A percentile compares a stretch with the other conserved stretches of the same genome.
These are phyloP conservation scores for Dicycla oo DNA, from an alignment of 2,888 invertebrate species.

Conservation along the genomic window DNA sequence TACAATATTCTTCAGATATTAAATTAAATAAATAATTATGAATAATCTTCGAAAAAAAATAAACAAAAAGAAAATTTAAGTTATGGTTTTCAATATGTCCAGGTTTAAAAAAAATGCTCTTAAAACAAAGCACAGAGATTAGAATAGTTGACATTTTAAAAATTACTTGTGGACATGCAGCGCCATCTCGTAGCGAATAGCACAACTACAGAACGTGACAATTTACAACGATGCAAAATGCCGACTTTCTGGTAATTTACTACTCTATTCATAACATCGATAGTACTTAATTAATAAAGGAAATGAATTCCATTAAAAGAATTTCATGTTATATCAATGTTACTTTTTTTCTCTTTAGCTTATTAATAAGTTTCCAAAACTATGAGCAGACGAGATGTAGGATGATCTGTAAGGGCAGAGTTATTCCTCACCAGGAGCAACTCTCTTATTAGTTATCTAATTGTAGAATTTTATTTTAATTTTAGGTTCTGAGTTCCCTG, in stretches of 20 bases:
- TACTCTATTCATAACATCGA: no score
- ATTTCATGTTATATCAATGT: background rate
- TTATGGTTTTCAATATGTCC: background rate
- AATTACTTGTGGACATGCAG: conserved; percentile 6
- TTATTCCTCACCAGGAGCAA: no score
- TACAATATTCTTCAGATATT: background rate
- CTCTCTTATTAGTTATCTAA: no score
- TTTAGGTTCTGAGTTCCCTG: no score
- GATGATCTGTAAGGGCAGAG: no score
- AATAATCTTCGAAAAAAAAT: no score
- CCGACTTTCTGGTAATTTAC: background rate
- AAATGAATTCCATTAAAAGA: background rate
- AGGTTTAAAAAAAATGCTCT: no score
- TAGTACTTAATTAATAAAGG: background rate
- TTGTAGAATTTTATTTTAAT: no score
- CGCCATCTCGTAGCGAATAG: conserved; percentile 85
- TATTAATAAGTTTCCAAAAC: no score
- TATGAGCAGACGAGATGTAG: no score
- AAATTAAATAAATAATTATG: background rate
- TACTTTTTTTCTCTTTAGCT: no score
- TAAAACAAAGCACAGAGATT: background rate
- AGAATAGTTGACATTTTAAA: background rate
- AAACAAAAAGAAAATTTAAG: background rate
- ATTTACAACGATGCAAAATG: background rate
- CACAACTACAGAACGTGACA: conserved; percentile 48